Percentiles rank a stretch among this genome's conserved stretches.
These are phyloP conservation scores for Lytechinus variegatus DNA, from an alignment of 35 echinoderm and acorn worm genomes.

Conservation along the genomic window DNA sequence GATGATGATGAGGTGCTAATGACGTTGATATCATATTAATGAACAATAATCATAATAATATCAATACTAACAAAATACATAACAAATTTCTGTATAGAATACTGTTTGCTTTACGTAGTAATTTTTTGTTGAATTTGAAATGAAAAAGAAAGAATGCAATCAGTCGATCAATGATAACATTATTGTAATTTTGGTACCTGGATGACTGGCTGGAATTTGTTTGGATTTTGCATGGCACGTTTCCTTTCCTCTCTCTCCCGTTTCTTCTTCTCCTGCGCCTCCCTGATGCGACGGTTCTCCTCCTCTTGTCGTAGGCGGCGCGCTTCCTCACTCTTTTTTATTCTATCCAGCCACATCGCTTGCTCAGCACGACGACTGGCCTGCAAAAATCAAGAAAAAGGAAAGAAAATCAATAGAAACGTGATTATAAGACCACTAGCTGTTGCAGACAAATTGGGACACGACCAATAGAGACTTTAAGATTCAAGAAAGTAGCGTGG, in stretches of 20 bases:
- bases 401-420: neutral
- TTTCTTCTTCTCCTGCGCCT: neutral
- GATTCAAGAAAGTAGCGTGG: too few species aligned
- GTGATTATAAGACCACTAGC: neutral
- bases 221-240: conserved; percentile 26
- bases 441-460: too few species aligned
- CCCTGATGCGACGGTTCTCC: conserved; percentile 4
- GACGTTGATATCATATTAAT: too few species aligned
- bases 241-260: neutral
- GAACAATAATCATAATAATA: too few species aligned
- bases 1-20: too few species aligned
- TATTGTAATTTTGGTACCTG: neutral
- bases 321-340: conserved; percentile 5
- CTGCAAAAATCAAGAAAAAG: neutral
- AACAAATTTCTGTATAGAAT: too few species aligned
- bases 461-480: too few species aligned
- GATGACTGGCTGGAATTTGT: conserved; percentile 30
- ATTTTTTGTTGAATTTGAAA: too few species aligned
- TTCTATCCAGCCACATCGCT: conserved; percentile 5
- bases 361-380: conserved; percentile 3
- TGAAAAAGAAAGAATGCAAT: too few species aligned
- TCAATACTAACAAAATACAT: too few species aligned
- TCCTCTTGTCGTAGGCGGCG: conserved; percentile 5
- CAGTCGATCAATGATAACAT: too few species aligned
- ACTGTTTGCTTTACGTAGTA: too few species aligned